Evolutionary conservation across 1,140 invertebrate species (phyloP), one percentile per base, ranked within the genome.

Genomic region (Megalopta genalis): DNA sequence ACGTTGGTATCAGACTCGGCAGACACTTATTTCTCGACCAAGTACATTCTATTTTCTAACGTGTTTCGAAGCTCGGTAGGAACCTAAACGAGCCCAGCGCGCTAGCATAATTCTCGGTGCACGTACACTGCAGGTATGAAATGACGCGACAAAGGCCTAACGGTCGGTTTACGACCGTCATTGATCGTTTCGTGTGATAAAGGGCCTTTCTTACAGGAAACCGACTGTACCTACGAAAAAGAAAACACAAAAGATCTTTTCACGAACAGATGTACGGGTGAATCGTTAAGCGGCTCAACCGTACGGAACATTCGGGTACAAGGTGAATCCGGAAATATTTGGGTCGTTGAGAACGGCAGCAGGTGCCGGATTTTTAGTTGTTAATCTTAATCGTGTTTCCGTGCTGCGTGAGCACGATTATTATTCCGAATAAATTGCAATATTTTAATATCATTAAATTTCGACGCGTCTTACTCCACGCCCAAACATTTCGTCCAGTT

Each of bases 281-380:
- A 64, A 67, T 62, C 49, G 79, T 70, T 77, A 66, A 62, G 39
- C 16, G 39, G 21, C 62, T n/a, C 32, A 46, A 63, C 57, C 32
- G 64, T 37, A 60, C 7, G 32, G 65, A 49, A 39, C 64, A 42
- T 59, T 57, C 72, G 42, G 59, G 4, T 39, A 67, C 65, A 81
- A 81, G 73, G 73, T 69, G 79, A 77, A 59, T 46, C 59, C 73
- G 79, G 60, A 81, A 65, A 81, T 77, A 77, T 81, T 77, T 57
- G 66, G 39, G 66, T 63, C 62, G 79, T 42, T 54, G 37, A 14
- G 60, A 65, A 54, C 59, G n/a, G 27, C 73, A n/a, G 72, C 79
- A 81, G 79, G 79, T 81, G 79, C 46, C 59, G 10, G 46, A 27
- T 57, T 39, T 46, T 57, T 21, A 76, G 42, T 46, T 46, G 10